phyloP scores from a whole-genome alignment of 1,140 invertebrate genomes.

The Brachionus calyciflorus region DNA sequence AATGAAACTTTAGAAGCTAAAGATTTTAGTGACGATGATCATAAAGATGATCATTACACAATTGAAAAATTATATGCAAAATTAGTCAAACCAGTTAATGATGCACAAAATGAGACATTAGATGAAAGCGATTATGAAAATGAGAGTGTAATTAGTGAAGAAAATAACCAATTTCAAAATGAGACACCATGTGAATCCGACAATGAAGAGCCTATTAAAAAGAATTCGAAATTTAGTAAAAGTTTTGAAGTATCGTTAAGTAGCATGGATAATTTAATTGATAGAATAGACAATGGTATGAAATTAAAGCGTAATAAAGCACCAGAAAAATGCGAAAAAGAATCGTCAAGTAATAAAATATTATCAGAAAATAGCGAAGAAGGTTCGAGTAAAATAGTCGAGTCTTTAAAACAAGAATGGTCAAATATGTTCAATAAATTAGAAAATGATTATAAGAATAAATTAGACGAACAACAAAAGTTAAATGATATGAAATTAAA shows the following conservation, averaged over 20 bases:
- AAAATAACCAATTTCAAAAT: background rate
- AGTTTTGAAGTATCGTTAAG: slow-evolving; percentile 22
- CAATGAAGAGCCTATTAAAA: background rate
- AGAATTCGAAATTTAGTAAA: slow-evolving; percentile 32
- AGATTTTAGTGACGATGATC: slow-evolving; percentile 9
- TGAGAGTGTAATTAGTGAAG: background rate
- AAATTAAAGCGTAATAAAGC: slow-evolving; percentile 39
- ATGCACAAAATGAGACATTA: background rate
- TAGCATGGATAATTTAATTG: slow-evolving; percentile 29
- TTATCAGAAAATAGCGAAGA: background rate
- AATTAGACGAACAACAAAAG: slow-evolving; percentile 42
- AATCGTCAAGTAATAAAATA: too few relatives aligned
- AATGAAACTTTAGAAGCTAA: background rate
- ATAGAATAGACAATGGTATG: slow-evolving; percentile 39
- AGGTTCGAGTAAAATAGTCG: slow-evolving; percentile 25
- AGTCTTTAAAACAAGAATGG: slow-evolving; percentile 44
- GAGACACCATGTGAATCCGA: background rate
- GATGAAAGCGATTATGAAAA: background rate
- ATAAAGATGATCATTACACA: slow-evolving; percentile 19
- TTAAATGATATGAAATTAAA: slow-evolving; percentile 36
- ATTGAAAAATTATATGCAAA: slow-evolving; percentile 36
- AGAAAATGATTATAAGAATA: slow-evolving; percentile 30
- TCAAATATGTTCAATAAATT: slow-evolving; percentile 34
- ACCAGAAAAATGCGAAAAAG: background rate
- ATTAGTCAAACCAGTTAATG: slow-evolving; percentile 4